Evolutionary conservation across 1,140 invertebrate species (phyloP), one percentile per base, ranked within the genome.

Genomic region (Drosophila parvula): DNA sequence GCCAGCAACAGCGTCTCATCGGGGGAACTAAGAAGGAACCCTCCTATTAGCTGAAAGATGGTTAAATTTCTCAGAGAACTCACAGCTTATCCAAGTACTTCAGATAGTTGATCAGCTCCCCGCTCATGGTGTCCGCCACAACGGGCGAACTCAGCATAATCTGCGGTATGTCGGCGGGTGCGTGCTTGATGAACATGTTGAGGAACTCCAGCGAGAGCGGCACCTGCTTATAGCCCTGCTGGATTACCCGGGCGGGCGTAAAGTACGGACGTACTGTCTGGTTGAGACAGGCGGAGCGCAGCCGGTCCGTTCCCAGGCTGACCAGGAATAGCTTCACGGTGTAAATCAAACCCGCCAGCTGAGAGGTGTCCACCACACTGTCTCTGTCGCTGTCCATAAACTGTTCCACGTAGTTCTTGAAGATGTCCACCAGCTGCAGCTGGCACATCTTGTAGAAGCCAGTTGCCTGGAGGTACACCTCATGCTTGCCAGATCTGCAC

Each of bases 401-500:
- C 16, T 78, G 53, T 22, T 63, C 65, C 18, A 91, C 79, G 22
- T 86, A 91, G 30, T 91, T 78, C 18, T 76, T 83, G n/a, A 90
- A 91, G 22, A 91, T 91, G n/a, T 91, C 90, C 10, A 90, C 78
- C 12, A 90, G 32, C 40, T 89, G 84, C 3, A 91, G 45, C 40
- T 91, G 91, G 27, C 90, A 91, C 90, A 91, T 91, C 65, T 91
- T 91, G 48, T 91, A 91, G 71, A 91, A 91, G 2, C 90, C 90
- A 11, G 88, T 90, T 12, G 90, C 90, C 48, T 91, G 90, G 0
- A 91, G 63, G 51, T 91, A 91, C 6, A 91, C 82, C 43, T 91
- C 90, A 16, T 91, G 83, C 27, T 88, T 91, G 18, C 43, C 64
- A 5, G 88, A 91, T 14, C 90, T 91, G 57, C 12, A 61, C 22